A percentile compares a stretch with the other conserved stretches of the same genome.
Evolutionary conservation across 2,797 vertebrate genomes (phyloP).

Genomic region (Acipenser ruthenus): DNA sequence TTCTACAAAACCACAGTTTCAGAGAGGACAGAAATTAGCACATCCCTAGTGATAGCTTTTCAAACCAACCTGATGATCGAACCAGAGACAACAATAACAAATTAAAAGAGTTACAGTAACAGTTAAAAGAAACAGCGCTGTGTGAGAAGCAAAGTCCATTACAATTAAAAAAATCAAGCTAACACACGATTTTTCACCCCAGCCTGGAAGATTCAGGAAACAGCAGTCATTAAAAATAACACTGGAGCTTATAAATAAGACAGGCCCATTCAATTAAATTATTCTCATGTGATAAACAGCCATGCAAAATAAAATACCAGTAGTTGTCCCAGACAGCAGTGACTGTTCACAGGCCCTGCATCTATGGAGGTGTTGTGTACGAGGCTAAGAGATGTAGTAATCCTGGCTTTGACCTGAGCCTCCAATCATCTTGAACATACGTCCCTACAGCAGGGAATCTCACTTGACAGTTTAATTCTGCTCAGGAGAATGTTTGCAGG

Average conservation of each 20-base stretch:
- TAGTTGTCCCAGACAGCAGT: conserved; percentile 9
- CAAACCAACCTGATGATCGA: too few relatives aligned
- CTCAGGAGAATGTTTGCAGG: conserved; percentile 47
- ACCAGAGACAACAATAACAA: too few relatives aligned
- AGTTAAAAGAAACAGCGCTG: too few relatives aligned
- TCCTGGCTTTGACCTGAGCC: conserved; percentile 31
- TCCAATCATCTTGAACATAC: conserved; percentile 31
- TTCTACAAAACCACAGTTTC: too few relatives aligned
- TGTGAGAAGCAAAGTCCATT: too few relatives aligned
- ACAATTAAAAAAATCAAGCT: neutral
- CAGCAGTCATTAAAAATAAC: neutral
- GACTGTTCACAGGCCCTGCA: conserved; percentile 9
- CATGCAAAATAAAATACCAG: neutral
- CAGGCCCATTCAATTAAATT: conserved; percentile 11
- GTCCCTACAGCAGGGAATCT: conserved; percentile 28
- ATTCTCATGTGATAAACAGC: conserved; percentile 24
- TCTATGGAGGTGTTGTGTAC: conserved; percentile 24
- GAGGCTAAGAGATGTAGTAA: conserved; percentile 30
- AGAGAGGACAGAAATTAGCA: too few relatives aligned
- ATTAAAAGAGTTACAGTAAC: too few relatives aligned
- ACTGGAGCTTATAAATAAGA: neutral
- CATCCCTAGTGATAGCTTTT: too few relatives aligned
- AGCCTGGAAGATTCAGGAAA: neutral
- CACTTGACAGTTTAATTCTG: conserved; percentile 52
- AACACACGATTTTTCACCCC: conserved; percentile 7